These are phyloP conservation scores for Rambutsinella grinnellia DNA, from an alignment of 2,888 invertebrate species.

Conservation along the genomic window DNA sequence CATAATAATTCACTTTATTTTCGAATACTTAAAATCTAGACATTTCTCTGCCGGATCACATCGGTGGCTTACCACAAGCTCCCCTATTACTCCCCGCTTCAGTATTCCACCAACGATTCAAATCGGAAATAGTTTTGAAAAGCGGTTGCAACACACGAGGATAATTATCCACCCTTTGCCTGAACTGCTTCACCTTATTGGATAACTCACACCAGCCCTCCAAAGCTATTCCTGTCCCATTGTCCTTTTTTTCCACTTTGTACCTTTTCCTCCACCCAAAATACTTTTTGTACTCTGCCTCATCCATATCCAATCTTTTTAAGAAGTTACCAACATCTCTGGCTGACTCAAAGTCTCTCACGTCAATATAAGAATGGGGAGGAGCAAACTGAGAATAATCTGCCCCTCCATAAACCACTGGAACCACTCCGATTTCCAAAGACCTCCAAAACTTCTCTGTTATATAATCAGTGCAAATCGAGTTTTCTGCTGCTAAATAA, in stretches of 20 bases:
- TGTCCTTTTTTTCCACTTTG: not conserved
- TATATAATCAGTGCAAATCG: constrained; percentile 43
- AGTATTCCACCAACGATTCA: constrained; percentile 3
- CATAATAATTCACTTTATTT: no score
- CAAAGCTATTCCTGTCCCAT: no score
- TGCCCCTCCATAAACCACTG: constrained; percentile 39
- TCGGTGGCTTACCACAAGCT: no score
- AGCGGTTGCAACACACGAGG: not conserved
- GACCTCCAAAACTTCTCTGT: constrained; percentile 50
- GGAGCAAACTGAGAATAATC: constrained; percentile 10
- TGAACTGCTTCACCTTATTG: not conserved
- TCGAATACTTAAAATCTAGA: constrained; percentile 10
- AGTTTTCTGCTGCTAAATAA: constrained; percentile 35
- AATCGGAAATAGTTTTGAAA: not conserved
- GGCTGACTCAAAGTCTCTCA: not conserved
- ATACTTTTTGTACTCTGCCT: constrained; percentile 23
- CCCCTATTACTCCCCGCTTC: no score
- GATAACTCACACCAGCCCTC: constrained; percentile 24
- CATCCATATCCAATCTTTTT: not conserved
- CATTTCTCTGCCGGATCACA: not conserved
- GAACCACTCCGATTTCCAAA: constrained; percentile 34
- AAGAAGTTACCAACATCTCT: not conserved
- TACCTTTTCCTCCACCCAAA: constrained; percentile 28
- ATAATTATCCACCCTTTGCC: not conserved
- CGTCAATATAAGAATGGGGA: constrained; percentile 12